Conservation (phyloP, 2,888 invertebrate genomes). For the Teleogryllus oceanicus region DNA sequence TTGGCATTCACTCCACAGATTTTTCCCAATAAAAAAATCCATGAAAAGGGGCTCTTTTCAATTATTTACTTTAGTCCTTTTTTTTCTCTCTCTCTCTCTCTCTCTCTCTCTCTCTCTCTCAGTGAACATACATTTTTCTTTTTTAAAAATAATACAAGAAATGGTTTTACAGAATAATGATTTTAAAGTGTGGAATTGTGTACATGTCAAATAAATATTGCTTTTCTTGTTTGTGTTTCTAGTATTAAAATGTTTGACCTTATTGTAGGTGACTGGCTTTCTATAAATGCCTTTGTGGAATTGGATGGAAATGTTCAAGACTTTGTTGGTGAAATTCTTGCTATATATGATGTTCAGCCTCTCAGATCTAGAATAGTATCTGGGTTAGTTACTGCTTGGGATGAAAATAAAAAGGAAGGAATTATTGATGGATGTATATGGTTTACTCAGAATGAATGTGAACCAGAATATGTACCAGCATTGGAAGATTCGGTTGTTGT, state of each 20-base stretch:
- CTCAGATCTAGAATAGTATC: constrained; percentile 55
- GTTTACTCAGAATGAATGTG: constrained; percentile 57
- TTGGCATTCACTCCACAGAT: no score
- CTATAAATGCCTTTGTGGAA: constrained; percentile 60
- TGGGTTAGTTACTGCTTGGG: constrained; percentile 52
- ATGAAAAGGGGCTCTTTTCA: no score
- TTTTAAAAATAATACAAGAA: no score
- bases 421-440: constrained; percentile 58
- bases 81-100: no score
- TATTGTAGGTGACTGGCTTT: constrained; percentile 57
- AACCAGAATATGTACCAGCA: constrained; percentile 54
- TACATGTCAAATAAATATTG: no score
- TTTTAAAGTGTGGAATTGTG: no score
- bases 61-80: no score
- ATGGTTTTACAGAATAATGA: no score
- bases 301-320: constrained; percentile 56
- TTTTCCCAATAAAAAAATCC: no score
- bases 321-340: constrained; percentile 56
- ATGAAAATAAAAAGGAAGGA: constrained; percentile 47
- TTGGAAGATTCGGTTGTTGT: constrained; percentile 59
- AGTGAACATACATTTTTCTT: no score
- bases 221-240: no score
- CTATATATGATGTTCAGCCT: constrained; percentile 59
- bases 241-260: not conserved
- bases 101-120: no score